phyloP scores from a whole-genome alignment of 2,888 invertebrate species.

The Lepidocyrtinus sp. region DNA sequence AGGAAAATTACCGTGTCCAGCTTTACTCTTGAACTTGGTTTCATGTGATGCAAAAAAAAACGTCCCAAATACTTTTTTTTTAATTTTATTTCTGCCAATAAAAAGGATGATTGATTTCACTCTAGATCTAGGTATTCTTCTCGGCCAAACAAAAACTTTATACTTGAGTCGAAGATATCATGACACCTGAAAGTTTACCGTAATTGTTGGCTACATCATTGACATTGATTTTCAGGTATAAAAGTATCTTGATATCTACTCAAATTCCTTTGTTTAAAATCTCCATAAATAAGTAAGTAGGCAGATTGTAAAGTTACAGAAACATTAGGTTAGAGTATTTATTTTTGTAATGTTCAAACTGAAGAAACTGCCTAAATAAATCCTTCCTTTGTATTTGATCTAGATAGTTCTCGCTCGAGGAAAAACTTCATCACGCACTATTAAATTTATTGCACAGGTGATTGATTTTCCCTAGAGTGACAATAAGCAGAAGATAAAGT shows the following conservation, averaged over 20 bases:
- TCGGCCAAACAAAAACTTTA: not conserved
- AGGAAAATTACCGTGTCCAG: not conserved
- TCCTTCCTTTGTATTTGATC: not conserved
- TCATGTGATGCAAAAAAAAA: not conserved
- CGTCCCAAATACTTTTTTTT: not conserved
- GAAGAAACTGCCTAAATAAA: not conserved
- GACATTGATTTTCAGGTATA: not conserved
- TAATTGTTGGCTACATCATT: not conserved
- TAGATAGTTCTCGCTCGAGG: not conserved
- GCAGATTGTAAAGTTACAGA: constrained; percentile 3
- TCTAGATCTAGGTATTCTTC: too few species aligned
- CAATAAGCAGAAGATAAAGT: not conserved
- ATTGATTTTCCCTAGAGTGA: constrained; percentile 36
- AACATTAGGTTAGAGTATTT: not conserved
- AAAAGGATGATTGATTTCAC: not conserved
- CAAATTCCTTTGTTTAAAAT: too few species aligned
- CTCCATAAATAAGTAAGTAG: not conserved
- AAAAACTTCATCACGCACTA: constrained; percentile 51
- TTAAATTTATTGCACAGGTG: constrained; percentile 55
- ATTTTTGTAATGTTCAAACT: not conserved
- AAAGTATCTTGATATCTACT: too few species aligned
- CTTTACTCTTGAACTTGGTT: not conserved
- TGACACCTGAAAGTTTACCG: not conserved
- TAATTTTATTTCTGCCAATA: not conserved
- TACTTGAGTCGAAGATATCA: not conserved